A percentile compares a stretch with the other conserved stretches of the same genome.
These are phyloP conservation scores for Sinosuthora webbiana DNA, from an alignment of 2,113 vertebrate species.

Conservation along the genomic window DNA sequence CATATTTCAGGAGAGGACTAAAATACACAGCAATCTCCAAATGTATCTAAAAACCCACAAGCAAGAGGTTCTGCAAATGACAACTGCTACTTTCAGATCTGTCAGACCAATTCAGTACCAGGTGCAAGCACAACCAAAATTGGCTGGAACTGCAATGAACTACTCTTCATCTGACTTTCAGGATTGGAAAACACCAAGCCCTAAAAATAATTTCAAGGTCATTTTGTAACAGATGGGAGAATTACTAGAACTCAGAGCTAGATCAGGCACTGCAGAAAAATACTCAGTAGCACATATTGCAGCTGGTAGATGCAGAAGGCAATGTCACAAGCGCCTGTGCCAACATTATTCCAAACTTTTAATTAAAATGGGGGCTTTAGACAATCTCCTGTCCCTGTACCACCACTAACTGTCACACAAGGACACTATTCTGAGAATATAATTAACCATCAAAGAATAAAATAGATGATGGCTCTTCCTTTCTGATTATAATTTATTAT, in stretches of 20 bases:
- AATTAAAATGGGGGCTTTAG: conserved; percentile 48
- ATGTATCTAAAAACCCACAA: not conserved
- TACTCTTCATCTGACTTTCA: not conserved
- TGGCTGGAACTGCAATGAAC: not conserved
- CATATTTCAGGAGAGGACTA: not conserved
- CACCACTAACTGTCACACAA: not conserved
- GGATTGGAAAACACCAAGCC: not conserved
- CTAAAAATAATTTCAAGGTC: conserved; percentile 54
- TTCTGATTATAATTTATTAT: not conserved
- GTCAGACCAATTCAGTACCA: conserved; percentile 20
- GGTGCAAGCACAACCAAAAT: conserved; percentile 11
- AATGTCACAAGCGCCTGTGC: not conserved
- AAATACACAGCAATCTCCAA: not conserved
- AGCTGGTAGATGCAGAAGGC: conserved; percentile 42
- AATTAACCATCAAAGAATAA: conserved; percentile 24
- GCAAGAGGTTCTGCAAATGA: not conserved
- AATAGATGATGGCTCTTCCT: not conserved
- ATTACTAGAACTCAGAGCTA: conserved; percentile 43
- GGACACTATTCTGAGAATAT: not conserved
- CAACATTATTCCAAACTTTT: conserved; percentile 38
- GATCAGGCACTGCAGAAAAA: conserved; percentile 25
- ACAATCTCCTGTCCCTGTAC: conserved; percentile 7
- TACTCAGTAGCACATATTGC: conserved; percentile 20
- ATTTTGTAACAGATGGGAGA: conserved; percentile 51
- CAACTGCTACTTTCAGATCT: not conserved